Conservation (phyloP, 1,140 invertebrate species). For the Macrocentrus cingulum region DNA sequence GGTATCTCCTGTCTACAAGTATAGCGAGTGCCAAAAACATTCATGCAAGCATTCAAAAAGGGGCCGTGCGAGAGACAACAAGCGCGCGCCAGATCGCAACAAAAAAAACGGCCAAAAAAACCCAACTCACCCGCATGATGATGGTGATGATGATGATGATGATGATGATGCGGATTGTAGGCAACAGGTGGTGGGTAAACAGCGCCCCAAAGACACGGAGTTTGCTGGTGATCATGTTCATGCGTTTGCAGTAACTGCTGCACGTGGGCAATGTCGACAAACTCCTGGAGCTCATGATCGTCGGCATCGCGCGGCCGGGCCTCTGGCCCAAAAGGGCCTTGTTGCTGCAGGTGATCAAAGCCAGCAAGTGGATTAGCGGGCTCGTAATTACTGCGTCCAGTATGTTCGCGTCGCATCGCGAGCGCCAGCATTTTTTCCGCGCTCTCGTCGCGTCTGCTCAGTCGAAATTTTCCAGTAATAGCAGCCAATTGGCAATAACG, state of each 20-base stretch:
- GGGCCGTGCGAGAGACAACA: no score
- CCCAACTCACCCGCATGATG: slow-evolving; percentile 42
- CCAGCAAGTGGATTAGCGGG: slow-evolving; percentile 49
- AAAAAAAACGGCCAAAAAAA: no score
- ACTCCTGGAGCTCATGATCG: slow-evolving; percentile 52
- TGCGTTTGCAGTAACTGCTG: slow-evolving; percentile 51
- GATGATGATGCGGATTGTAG: slow-evolving; percentile 49
- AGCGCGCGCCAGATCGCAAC: slow-evolving; percentile 18
- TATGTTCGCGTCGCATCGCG: slow-evolving; percentile 58
- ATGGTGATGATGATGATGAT: slow-evolving; percentile 39
- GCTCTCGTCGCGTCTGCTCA: slow-evolving; percentile 31
- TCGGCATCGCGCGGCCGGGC: slow-evolving; percentile 39
- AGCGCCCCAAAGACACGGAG: slow-evolving; percentile 49
- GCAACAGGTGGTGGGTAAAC: slow-evolving; percentile 51
- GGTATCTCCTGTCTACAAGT: no score
- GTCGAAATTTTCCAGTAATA: no score
- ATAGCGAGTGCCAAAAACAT: no score
- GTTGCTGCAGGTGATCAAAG: slow-evolving; percentile 52
- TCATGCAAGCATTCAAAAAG: no score
- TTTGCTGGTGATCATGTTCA: slow-evolving; percentile 40
- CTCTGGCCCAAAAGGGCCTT: slow-evolving; percentile 41
- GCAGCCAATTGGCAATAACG: no score
- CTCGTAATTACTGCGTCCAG: slow-evolving; percentile 52
- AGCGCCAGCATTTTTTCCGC: slow-evolving; percentile 57
- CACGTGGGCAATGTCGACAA: slow-evolving; percentile 54